Percentiles rank a stretch among this genome's conserved stretches.
These are phyloP conservation scores for Lepus townsendii DNA, from an alignment of 2,797 vertebrate species.

Conservation along the genomic window DNA sequence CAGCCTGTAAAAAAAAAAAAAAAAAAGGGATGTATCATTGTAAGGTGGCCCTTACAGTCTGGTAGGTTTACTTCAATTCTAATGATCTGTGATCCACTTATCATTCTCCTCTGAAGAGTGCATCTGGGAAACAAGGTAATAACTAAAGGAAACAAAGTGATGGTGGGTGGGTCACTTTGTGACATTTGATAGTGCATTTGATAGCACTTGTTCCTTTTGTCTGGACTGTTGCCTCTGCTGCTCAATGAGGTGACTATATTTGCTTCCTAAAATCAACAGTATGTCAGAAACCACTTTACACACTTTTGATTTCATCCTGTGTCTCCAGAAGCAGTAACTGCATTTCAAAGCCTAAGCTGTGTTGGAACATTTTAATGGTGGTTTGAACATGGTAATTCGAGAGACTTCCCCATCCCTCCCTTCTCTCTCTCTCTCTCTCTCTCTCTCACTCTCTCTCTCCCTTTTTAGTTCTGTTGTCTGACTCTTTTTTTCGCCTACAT, in stretches of 20 bases:
- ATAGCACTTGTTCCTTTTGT: background rate
- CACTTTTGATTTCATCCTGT: conserved; percentile 48
- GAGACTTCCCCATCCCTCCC: background rate
- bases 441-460: no score
- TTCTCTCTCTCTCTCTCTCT: no score
- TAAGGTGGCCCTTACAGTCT: background rate
- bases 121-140: conserved; percentile 28
- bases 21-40: background rate
- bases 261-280: conserved; percentile 50
- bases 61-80: conserved; percentile 5
- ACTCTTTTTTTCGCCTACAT: background rate
- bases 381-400: conserved; percentile 51
- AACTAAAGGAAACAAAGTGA: background rate
- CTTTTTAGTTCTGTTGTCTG: background rate
- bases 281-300: conserved; percentile 19
- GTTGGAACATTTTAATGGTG: conserved; percentile 43
- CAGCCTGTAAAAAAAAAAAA: no score
- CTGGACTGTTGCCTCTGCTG: background rate
- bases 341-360: conserved; percentile 56
- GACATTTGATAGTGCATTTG: background rate
- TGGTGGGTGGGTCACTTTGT: background rate
- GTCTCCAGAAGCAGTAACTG: conserved; percentile 54
- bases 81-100: background rate
- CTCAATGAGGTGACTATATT: background rate
- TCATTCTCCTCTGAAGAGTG: background rate